These are phyloP conservation scores for Cerastis leucographa DNA, from an alignment of 2,888 invertebrate species.

Conservation along the genomic window DNA sequence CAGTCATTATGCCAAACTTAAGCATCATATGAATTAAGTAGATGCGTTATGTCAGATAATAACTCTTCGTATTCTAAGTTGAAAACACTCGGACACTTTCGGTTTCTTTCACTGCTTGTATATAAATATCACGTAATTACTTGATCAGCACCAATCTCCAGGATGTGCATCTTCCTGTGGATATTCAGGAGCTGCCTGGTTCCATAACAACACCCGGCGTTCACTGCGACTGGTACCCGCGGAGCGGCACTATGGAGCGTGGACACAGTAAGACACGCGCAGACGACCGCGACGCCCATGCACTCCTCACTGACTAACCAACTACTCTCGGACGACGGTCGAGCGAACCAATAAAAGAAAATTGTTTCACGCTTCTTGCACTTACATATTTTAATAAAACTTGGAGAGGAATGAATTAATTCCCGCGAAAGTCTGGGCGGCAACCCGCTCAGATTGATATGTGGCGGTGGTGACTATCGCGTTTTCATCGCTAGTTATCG, in stretches of 20 bases:
- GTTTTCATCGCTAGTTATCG: conserved; percentile 84
- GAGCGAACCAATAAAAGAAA: conserved; percentile 86
- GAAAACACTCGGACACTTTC: conserved; percentile 69
- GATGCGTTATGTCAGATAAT: conserved; percentile 32
- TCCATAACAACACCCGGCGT: conserved; percentile 76
- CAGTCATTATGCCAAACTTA: background rate
- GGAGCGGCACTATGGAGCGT: conserved; percentile 50
- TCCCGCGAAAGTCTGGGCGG: conserved; percentile 87
- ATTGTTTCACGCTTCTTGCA: conserved; percentile 89
- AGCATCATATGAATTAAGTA: conserved; percentile 34
- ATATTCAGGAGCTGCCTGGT: conserved; percentile 74
- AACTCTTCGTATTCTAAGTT: conserved; percentile 42
- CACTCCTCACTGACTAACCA: conserved; percentile 84
- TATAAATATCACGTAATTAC: conserved; percentile 77
- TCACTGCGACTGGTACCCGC: conserved; percentile 64
- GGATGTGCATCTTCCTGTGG: conserved; percentile 86
- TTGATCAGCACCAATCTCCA: conserved; percentile 89
- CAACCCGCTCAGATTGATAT: conserved; percentile 78
- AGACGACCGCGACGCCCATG: conserved; percentile 81
- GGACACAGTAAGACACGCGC: conserved; percentile 58
- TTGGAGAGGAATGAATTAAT: conserved; percentile 86
- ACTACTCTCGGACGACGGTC: conserved; percentile 75
- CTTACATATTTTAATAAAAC: conserved; percentile 88
- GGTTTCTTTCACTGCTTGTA: conserved; percentile 72
- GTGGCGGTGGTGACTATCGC: conserved; percentile 80